A percentile compares a stretch with the other conserved stretches of the same genome.
phyloP scores from a whole-genome alignment of 2,797 vertebrate species.

The Choloepus didactylus region DNA sequence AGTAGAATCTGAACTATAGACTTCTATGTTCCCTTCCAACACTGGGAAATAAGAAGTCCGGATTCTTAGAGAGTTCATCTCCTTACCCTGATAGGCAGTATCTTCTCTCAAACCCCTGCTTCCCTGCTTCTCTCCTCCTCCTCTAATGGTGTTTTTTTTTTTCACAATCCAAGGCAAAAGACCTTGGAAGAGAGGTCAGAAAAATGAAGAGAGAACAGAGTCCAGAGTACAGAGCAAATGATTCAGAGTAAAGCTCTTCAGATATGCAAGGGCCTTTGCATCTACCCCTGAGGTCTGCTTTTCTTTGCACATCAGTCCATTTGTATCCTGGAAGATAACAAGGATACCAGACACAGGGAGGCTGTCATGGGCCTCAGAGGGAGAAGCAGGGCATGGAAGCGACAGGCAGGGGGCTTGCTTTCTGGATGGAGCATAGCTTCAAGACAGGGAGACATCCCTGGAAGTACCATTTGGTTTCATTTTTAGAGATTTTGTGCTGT shows the following conservation, averaged over 20 bases:
- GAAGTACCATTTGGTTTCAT: neutral
- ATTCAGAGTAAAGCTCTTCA: neutral
- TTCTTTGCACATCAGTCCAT: neutral
- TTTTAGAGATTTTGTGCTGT: neutral
- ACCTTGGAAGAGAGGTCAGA: neutral
- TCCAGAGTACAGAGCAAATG: neutral
- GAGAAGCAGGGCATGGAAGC: neutral
- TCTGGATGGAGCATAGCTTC: neutral
- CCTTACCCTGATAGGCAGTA: neutral
- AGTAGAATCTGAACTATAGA: neutral
- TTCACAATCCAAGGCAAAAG: conserved; percentile 33
- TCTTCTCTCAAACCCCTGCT: neutral
- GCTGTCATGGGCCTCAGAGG: neutral
- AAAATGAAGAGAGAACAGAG: neutral
- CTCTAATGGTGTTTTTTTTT: neutral
- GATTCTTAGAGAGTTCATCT: neutral
- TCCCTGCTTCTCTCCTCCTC: neutral
- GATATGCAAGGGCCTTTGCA: neutral
- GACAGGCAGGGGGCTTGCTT: neutral
- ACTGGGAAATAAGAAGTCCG: neutral
- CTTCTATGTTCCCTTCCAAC: neutral
- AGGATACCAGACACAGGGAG: neutral
- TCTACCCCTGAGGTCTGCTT: neutral
- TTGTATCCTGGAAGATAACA: neutral
- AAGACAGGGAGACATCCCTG: neutral